Percentiles rank a stretch among this genome's conserved stretches.
These are phyloP conservation scores for Melanophora roralis DNA, from an alignment of 2,888 invertebrate genomes.

Conservation along the genomic window DNA sequence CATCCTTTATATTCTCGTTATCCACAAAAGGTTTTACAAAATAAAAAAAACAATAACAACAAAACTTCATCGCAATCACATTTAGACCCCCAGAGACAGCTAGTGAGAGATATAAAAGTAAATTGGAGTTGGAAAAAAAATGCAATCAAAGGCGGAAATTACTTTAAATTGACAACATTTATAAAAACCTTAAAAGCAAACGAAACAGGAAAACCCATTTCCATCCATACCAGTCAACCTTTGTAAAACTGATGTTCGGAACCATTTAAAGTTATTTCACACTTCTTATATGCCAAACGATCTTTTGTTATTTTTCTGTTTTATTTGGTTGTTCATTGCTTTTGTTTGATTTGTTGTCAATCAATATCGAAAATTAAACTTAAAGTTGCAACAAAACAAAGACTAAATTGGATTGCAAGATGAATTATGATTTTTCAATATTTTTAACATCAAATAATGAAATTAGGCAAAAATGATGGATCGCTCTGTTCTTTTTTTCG, in stretches of 20 bases:
- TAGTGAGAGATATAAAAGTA: slow-evolving; percentile 22
- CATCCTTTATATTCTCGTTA: slow-evolving; percentile 41
- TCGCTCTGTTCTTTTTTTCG: slow-evolving; percentile 17
- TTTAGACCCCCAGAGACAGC: slow-evolving; percentile 57
- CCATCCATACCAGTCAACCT: background rate
- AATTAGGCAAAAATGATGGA: slow-evolving; percentile 60
- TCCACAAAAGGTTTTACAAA: background rate
- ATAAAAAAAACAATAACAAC: background rate
- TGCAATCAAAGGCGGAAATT: slow-evolving; percentile 62
- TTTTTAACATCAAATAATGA: slow-evolving; percentile 55
- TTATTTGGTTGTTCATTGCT: background rate
- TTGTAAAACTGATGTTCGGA: slow-evolving; percentile 23
- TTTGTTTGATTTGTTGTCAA: slow-evolving; percentile 55
- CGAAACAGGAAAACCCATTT: slow-evolving; percentile 9
- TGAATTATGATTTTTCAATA: slow-evolving; percentile 34
- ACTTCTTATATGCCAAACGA: slow-evolving; percentile 30
- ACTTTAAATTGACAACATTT: slow-evolving; percentile 62
- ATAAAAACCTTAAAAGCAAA: slow-evolving; percentile 46
- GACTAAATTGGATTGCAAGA: slow-evolving; percentile 10
- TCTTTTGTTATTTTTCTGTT: slow-evolving; percentile 6
- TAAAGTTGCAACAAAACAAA: slow-evolving; percentile 35
- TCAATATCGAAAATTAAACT: slow-evolving; percentile 47
- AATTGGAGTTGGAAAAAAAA: slow-evolving; percentile 1
- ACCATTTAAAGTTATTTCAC: slow-evolving; percentile 57
- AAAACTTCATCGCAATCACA: background rate